phyloP scores from a whole-genome alignment of 2,797 vertebrate genomes.

The Enteromius paludinosus region DNA sequence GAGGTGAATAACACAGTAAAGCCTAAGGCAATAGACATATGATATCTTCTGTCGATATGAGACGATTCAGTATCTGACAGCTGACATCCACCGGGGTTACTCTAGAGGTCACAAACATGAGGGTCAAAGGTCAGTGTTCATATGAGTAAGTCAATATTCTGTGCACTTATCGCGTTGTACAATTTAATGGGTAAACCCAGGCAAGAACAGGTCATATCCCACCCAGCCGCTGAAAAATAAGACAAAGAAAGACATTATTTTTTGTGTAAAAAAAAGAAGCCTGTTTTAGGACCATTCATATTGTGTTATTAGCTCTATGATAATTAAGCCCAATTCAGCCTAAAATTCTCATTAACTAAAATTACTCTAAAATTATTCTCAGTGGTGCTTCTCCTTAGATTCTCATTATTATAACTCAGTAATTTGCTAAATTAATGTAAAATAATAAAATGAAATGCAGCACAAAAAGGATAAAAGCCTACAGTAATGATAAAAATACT shows the following conservation, averaged over 20 bases:
- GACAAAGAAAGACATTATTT: not conserved
- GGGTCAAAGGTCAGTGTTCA: conserved; percentile 28
- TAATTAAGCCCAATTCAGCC: not conserved
- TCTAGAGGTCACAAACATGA: not conserved
- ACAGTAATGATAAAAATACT: not conserved
- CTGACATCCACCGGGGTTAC: not conserved
- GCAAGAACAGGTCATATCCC: conserved; percentile 4
- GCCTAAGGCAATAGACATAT: not conserved
- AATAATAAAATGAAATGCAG: not conserved
- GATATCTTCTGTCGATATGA: not conserved
- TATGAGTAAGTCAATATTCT: conserved; percentile 2
- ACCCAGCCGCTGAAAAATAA: not conserved
- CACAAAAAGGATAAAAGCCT: not conserved
- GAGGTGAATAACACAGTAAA: conserved; percentile 1
- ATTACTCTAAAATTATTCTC: conserved; percentile 1
- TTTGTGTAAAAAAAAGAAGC: not conserved
- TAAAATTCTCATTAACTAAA: conserved; percentile 1
- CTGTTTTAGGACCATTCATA: not conserved
- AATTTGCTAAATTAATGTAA: not conserved
- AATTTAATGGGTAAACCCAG: not conserved
- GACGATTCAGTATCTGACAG: not conserved
- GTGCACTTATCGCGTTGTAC: conserved; percentile 2
- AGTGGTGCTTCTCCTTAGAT: not conserved
- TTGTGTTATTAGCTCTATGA: not conserved
- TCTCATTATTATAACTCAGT: not conserved